A percentile compares a stretch with the other conserved stretches of the same genome.
Conservation (phyloP, 2,113 vertebrate species). For the Menura novaehollandiae region DNA sequence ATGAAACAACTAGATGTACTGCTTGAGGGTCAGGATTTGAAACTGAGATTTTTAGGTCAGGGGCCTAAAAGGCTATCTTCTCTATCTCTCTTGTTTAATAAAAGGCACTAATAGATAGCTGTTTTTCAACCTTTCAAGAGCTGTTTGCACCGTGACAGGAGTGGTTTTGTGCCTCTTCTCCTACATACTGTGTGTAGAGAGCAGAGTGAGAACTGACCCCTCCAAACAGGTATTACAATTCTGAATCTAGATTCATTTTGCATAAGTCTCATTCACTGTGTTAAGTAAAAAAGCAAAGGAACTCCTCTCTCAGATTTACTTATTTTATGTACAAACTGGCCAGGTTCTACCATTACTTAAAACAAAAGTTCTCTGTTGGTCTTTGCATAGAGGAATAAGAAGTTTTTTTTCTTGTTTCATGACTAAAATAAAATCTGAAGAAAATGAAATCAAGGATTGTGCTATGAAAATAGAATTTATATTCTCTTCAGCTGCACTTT, state of each 20-base stretch:
- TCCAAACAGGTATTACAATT: background rate
- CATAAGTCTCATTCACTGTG: background rate
- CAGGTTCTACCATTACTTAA: background rate
- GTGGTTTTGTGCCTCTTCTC: background rate
- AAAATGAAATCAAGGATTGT: background rate
- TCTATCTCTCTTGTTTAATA: background rate
- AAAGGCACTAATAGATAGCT: background rate
- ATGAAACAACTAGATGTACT: background rate
- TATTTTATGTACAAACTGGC: background rate
- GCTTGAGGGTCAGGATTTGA: background rate
- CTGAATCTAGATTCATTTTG: background rate
- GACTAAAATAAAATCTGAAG: background rate
- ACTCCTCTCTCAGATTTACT: background rate
- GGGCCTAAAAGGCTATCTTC: background rate
- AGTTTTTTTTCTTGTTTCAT: background rate
- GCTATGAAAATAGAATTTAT: background rate
- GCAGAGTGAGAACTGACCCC: background rate
- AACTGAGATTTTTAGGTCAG: background rate
- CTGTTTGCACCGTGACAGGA: background rate
- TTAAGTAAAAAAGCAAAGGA: background rate
- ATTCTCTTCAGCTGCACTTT: background rate
- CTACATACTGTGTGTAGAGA: background rate
- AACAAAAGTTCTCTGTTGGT: background rate
- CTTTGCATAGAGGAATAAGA: background rate
- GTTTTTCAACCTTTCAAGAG: background rate